Conservation (phyloP, 2,888 invertebrate species). For the Sicus ferrugineus region DNA sequence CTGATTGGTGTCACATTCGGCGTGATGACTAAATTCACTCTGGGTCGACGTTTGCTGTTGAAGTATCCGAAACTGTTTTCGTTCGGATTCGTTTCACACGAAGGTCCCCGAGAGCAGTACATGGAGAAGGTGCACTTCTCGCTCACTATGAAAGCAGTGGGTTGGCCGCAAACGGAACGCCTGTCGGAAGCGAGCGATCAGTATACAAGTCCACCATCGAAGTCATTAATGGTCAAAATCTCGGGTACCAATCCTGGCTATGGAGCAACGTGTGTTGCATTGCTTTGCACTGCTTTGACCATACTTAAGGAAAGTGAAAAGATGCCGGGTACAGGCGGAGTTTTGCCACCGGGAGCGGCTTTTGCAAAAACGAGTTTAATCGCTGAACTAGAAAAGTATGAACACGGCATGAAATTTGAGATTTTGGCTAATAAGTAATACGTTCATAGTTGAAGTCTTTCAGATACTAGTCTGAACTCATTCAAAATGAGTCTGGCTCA, state of each 20-base stretch:
- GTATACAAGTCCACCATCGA: constrained; percentile 68
- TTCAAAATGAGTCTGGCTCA: no score
- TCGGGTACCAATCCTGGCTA: constrained; percentile 71
- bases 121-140: constrained; percentile 72
- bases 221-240: constrained; percentile 73
- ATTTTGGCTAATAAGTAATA: constrained; percentile 64
- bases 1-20: constrained; percentile 71
- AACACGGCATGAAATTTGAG: constrained; percentile 76
- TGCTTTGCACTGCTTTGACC: constrained; percentile 77
- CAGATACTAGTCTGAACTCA: no score
- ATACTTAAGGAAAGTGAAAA: constrained; percentile 78
- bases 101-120: constrained; percentile 71
- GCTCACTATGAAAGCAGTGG: constrained; percentile 77
- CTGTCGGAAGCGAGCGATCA: constrained; percentile 67
- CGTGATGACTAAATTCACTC: constrained; percentile 70
- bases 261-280: constrained; percentile 78
- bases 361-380: constrained; percentile 84
- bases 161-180: constrained; percentile 75
- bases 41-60: constrained; percentile 72
- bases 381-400: constrained; percentile 72
- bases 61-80: constrained; percentile 78
- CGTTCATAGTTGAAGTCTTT: not conserved
- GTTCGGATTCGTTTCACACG: constrained; percentile 72
- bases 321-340: constrained; percentile 87
- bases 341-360: constrained; percentile 84